Conservation (phyloP, 1,140 invertebrate species). For the Drosophila equinoxialis region DNA sequence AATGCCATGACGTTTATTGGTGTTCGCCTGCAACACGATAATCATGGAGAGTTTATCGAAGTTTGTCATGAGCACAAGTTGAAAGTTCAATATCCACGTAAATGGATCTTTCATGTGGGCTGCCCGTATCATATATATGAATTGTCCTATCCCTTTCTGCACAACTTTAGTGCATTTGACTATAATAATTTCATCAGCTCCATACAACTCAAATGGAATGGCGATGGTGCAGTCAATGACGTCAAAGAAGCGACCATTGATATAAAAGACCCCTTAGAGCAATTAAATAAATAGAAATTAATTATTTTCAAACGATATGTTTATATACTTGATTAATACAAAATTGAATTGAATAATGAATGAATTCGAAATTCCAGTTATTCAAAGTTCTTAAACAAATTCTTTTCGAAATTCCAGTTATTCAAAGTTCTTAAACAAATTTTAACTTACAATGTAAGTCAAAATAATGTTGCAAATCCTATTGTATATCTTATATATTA, state of each 20-base stretch:
- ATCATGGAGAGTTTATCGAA: not conserved
- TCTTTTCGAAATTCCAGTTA: too few species aligned
- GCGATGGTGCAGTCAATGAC: not conserved
- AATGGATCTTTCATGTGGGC: constrained; percentile 28
- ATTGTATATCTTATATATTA: too few species aligned
- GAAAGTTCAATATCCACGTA: not conserved
- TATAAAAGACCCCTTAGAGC: not conserved
- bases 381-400: too few species aligned
- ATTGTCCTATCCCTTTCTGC: constrained; percentile 17
- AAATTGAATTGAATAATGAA: too few species aligned
- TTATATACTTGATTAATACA: too few species aligned
- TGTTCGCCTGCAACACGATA: constrained; percentile 6
- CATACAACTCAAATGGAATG: constrained; percentile 28
- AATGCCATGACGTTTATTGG: constrained; percentile 29
- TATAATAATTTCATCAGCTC: constrained; percentile 13
- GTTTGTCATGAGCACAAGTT: not conserved
- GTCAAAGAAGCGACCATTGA: not conserved
- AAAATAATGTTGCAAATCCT: too few species aligned
- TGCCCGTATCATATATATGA: constrained; percentile 26
- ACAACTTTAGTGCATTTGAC: not conserved
- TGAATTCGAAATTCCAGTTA: too few species aligned
- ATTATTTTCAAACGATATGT: too few species aligned
- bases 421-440: too few species aligned
- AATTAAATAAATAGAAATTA: too few species aligned
- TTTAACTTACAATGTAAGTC: too few species aligned